Base-by-base conservation (phyloP, 2,113 vertebrate species). In the Protomyctophum bolini region DNA sequence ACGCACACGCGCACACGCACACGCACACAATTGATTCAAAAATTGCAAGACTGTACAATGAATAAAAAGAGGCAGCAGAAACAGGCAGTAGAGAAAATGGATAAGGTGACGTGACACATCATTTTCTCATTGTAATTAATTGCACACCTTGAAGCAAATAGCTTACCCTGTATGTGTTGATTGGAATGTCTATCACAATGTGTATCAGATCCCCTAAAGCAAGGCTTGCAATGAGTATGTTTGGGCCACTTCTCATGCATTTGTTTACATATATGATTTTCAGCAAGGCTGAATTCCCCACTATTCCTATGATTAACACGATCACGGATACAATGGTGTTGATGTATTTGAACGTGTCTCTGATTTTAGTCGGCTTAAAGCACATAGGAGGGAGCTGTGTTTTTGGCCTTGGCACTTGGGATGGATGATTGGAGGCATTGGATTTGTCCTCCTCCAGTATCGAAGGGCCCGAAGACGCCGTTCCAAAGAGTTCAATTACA, bases 211-310 rank as follows among this genome's bases (percentile, higher is more conserved):
- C 96, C 6, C 96, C 97, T 63, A 96, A 76, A 3, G 96, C 96
- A 66, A 98, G 90, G 79, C 95, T 97, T 11, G 94, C 95, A 28
- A 98, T 97, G 66, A 98, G 88, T 75, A 97, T 92, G 75, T 96
- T 97, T 2, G 95, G 95, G 5, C 96, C 94, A 0, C 95, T 98
- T 72, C 95, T 90, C 96, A 97, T 97, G 88, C 93, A 91, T 88
- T 96, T 96, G 91, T 98, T 96, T 78, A 91, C 93, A 76, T 96
- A 95, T 86, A 98, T 98, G 83, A 98, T 96, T 8, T 90, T 87
- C 76, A 98, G 86, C 10, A 97, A 85, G 7, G 96, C 92, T 56
- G 91, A 91, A 82, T 97, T 98, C 4, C 95, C 97, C 63, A 96
- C 92, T 71, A 96, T 94, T 61, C 97, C 97, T 45, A 96, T 79